Conservation (phyloP, 2,113 vertebrate species). For the Emberiza fucata region DNA sequence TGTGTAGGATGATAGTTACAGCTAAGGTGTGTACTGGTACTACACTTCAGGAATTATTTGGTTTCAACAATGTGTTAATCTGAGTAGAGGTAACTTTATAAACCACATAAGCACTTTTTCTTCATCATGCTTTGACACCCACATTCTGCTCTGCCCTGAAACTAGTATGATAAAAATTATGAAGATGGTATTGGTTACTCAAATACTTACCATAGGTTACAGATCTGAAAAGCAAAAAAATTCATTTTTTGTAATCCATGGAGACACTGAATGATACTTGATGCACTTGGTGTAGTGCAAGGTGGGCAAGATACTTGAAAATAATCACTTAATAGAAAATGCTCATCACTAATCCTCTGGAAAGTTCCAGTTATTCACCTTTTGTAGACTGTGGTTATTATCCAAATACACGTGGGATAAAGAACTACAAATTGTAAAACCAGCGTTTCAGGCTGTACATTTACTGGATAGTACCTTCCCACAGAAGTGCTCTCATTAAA, state of each 20-base stretch:
- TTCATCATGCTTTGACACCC: not conserved
- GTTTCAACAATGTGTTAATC: not conserved
- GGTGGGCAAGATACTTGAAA: not conserved
- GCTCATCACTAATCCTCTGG: not conserved
- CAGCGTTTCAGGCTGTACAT: not conserved
- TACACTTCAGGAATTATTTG: not conserved
- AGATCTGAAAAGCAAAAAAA: not conserved
- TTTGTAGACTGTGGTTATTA: not conserved
- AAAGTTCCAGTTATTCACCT: not conserved
- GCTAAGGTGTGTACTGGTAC: not conserved
- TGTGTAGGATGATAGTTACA: not conserved
- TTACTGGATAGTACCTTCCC: not conserved
- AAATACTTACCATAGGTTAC: not conserved
- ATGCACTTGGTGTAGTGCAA: not conserved
- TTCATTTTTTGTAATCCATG: not conserved
- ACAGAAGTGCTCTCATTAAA: not conserved
- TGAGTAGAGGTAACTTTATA: not conserved
- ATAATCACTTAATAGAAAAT: not conserved
- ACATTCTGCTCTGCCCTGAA: not conserved
- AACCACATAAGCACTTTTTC: not conserved
- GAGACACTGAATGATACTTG: not conserved
- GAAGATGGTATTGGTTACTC: not conserved
- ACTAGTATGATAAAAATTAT: not conserved
- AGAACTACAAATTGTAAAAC: not conserved
- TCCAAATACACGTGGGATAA: not conserved